Evolutionary conservation across 2,113 vertebrate genomes (phyloP).

Genomic region (Dicerorhinus sumatrensis): DNA sequence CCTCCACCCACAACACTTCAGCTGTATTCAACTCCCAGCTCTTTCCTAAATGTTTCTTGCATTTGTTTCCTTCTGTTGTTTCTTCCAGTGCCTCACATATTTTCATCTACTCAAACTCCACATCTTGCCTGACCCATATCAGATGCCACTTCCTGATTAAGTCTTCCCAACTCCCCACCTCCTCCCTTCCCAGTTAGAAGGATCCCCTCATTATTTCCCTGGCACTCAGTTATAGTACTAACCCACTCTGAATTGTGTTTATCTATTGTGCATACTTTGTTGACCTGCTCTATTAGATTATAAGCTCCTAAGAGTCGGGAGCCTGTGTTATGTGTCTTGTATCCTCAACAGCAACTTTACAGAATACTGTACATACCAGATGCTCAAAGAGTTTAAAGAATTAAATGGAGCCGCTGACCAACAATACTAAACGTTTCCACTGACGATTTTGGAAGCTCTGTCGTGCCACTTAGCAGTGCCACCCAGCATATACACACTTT

Average conservation of each 20-base stretch:
- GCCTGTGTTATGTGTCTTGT: background rate
- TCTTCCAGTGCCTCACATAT: background rate
- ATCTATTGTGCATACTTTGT: background rate
- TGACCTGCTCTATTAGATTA: background rate
- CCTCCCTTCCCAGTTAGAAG: background rate
- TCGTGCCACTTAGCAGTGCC: accelerated
- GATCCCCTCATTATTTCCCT: background rate
- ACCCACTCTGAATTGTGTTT: accelerated
- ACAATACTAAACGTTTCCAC: background rate
- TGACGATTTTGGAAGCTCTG: too few relatives aligned
- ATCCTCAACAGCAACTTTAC: background rate
- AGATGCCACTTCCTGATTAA: background rate
- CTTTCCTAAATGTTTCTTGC: background rate
- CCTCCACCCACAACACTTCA: accelerated
- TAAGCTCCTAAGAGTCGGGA: background rate
- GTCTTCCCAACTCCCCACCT: too few relatives aligned
- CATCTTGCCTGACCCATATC: background rate
- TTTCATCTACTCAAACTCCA: background rate
- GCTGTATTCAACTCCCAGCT: background rate
- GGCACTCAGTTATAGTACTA: too few relatives aligned
- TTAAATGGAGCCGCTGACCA: background rate
- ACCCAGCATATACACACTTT: background rate
- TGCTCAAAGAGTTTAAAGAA: background rate
- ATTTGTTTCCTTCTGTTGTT: background rate
- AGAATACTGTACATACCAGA: background rate